Conservation (phyloP, 2,113 vertebrate species). For the Pluvialis apricaria region DNA sequence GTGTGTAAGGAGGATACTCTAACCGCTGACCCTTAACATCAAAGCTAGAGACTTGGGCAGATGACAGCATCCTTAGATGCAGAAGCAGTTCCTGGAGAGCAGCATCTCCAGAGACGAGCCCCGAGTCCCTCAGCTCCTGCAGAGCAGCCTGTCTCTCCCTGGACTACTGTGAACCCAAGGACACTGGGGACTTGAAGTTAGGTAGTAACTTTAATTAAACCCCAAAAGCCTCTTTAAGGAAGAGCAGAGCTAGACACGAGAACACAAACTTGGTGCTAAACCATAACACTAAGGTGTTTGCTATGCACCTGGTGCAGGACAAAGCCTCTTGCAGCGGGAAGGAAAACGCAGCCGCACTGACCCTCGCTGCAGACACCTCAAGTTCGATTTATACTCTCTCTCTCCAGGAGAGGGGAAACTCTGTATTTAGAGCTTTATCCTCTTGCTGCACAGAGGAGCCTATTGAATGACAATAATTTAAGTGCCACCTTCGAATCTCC, state of each 20-base stretch:
- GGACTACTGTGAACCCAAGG: neutral
- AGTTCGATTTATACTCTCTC: neutral
- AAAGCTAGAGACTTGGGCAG: neutral
- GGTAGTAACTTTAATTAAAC: constrained; percentile 10
- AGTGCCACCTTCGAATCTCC: neutral
- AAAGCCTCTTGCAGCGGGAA: neutral
- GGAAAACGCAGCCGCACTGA: neutral
- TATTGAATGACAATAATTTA: neutral
- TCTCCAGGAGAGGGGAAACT: neutral
- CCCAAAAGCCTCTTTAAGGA: neutral
- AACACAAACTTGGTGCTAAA: neutral
- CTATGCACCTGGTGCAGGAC: neutral
- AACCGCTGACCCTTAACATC: neutral
- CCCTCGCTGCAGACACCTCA: accelerated
- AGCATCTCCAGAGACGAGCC: neutral
- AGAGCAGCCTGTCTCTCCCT: neutral
- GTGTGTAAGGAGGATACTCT: neutral
- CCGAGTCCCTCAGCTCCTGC: neutral
- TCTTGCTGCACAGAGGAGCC: neutral
- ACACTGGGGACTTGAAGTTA: neutral
- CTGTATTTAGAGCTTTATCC: neutral
- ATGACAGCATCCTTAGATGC: neutral
- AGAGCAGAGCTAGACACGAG: neutral
- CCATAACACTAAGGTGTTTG: neutral
- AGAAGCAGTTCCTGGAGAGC: constrained; percentile 14